These are phyloP conservation scores for Drosophila rubida DNA, from an alignment of 2,888 invertebrate species.

Conservation along the genomic window DNA sequence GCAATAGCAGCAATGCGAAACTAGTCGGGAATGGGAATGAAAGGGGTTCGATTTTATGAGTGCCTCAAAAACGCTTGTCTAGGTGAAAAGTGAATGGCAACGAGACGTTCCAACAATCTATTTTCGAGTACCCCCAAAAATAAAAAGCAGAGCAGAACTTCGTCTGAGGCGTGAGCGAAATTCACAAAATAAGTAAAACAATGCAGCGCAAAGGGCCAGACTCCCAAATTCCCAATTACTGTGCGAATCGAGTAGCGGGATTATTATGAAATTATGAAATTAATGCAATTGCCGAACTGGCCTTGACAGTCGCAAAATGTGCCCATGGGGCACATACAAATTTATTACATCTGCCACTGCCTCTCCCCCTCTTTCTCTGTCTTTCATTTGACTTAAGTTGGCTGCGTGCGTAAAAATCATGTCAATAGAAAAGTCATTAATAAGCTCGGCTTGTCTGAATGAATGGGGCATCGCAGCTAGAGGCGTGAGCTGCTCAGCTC, in stretches of 20 bases:
- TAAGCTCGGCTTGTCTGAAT: constrained; percentile 40
- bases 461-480: constrained; percentile 41
- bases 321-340: constrained; percentile 28
- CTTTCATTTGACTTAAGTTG: constrained; percentile 30
- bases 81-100: constrained; percentile 78
- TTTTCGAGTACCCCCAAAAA: constrained; percentile 32
- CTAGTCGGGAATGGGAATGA: constrained; percentile 51
- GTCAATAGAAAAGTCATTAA: constrained; percentile 76
- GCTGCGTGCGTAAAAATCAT: constrained; percentile 72
- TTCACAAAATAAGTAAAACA: constrained; percentile 40
- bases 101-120: constrained; percentile 50
- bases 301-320: constrained; percentile 68
- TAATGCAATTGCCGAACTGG: constrained; percentile 63
- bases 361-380: constrained; percentile 4
- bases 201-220: constrained; percentile 44
- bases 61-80: constrained; percentile 49
- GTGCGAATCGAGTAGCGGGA: constrained; percentile 25
- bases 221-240: constrained; percentile 9
- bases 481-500: constrained; percentile 47
- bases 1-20: constrained; percentile 10
- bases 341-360: constrained; percentile 3
- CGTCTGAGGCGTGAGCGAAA: constrained; percentile 57
- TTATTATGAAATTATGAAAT: constrained; percentile 69
- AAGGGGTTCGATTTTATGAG: constrained; percentile 68
- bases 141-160: constrained; percentile 1